These are phyloP conservation scores for Platyrinchus mystaceus DNA, from an alignment of 2,797 vertebrate genomes.

Conservation along the genomic window DNA sequence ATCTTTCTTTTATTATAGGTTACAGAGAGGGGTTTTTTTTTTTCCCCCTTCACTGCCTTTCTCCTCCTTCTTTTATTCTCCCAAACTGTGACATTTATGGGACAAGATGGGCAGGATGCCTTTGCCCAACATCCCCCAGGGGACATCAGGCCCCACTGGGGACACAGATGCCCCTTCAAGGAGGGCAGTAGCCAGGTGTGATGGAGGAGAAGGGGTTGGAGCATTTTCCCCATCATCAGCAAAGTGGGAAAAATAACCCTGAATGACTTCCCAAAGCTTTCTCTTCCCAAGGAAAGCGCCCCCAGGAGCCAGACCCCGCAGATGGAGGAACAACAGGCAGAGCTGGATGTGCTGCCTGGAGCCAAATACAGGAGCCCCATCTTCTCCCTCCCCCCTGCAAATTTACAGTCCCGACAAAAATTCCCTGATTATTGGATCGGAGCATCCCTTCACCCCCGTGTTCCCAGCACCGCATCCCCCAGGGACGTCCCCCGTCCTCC, in stretches of 20 bases:
- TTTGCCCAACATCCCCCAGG: neutral
- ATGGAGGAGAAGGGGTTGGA: neutral
- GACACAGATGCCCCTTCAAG: neutral
- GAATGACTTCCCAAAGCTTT: neutral
- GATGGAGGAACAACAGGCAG: neutral
- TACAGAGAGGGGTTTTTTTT: neutral
- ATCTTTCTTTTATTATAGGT: neutral
- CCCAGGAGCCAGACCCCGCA: neutral
- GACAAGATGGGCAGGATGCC: neutral
- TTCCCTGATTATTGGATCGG: rapidly evolving
- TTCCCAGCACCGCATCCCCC: rapidly evolving
- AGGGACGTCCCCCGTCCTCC: neutral
- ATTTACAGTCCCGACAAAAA: neutral
- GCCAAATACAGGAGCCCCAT: neutral
- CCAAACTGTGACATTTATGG: rapidly evolving
- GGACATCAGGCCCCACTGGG: neutral
- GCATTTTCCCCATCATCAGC: neutral
- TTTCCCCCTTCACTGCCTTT: neutral
- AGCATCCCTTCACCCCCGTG: neutral
- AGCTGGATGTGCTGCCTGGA: neutral
- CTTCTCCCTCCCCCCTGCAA: neutral
- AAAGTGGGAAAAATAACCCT: rapidly evolving
- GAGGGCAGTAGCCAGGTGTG: neutral
- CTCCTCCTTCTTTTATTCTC: neutral
- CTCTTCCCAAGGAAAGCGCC: neutral